Evolutionary conservation across 2,797 vertebrate genomes (phyloP), one percentile per base, ranked within the genome.

Genomic region (Enteromius radiatus): DNA sequence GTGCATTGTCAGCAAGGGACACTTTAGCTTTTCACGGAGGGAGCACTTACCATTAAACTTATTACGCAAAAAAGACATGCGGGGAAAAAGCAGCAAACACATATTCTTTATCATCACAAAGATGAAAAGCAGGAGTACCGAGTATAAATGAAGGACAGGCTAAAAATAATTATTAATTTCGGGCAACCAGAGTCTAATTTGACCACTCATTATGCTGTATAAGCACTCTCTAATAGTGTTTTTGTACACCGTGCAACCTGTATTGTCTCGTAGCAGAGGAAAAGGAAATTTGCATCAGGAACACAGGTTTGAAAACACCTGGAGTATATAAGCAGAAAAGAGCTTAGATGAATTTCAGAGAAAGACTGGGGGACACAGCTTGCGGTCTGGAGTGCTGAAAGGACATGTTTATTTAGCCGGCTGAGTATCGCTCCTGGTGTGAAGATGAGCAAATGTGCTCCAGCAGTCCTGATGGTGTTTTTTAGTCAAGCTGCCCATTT

Each of bases 381-480:
- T 88, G 83, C 64, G 78, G 74, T 85, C 78, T 78, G 78, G 61
- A 54, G 81, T 36, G 74, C 73, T 83, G 84, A 83, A 69, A 83
- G 85, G 68, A 88, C 82, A 84, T 84, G 81, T 85, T 86, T 86
- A 81, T 86, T 84, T 82, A 75, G 81, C 78, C 69, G 81, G 23
- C 59, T 14, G 69, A 49, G 83, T 67, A 73, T 67, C n/a, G 38
- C 77, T 84, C 70, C 68, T 84, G 84, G 89, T 90, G 92, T 89
- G 90, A 91, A 90, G 74, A 82, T 64, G 88, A 91, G 88, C 92
- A 93, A 91, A 92, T 92, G 93, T 91, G 87, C 90, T 87, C 49
- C 47, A 59, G 69, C 75, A 54, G 69, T 74, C 84, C 87, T 85
- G 83, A 78, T 92, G 93, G 88, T 92, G 93, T 91, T 92, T 90